phyloP scores from a whole-genome alignment of 2,113 vertebrate species.

The Larimichthys crocea region DNA sequence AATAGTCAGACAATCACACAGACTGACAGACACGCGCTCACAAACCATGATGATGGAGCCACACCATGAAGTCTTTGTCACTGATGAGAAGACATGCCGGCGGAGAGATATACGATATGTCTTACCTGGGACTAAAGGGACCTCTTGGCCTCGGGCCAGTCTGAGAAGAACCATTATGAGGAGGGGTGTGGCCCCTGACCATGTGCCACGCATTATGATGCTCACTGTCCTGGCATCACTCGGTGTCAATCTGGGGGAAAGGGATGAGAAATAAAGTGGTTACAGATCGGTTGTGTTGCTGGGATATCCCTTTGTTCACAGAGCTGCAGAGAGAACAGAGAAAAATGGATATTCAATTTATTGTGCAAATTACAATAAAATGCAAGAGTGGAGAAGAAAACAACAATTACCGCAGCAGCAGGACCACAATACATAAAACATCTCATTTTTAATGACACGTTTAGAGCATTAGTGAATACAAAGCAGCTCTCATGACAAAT shows the following conservation, averaged over 20 bases:
- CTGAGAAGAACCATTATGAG: slow-evolving; percentile 85
- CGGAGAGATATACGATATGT: slow-evolving; percentile 5
- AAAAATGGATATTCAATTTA: slow-evolving; percentile 17
- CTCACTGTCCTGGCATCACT: slow-evolving; percentile 92
- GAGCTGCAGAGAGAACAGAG: not conserved
- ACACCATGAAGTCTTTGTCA: slow-evolving; percentile 19
- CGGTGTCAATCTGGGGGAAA: slow-evolving; percentile 48
- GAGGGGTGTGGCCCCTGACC: slow-evolving; percentile 87
- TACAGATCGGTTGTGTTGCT: not conserved
- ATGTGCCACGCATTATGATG: slow-evolving; percentile 87
- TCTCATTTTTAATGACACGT: slow-evolving; percentile 13
- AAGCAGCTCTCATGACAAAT: slow-evolving; percentile 24
- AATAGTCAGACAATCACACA: slow-evolving; percentile 55
- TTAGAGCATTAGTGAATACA: slow-evolving; percentile 29
- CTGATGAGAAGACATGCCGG: slow-evolving; percentile 30
- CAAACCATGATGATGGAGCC: slow-evolving; percentile 37
- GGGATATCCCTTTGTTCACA: not conserved
- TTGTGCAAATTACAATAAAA: slow-evolving; percentile 6
- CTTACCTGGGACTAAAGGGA: slow-evolving; percentile 92
- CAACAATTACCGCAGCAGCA: slow-evolving; percentile 7
- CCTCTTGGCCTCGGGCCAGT: slow-evolving; percentile 81
- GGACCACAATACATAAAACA: slow-evolving; percentile 14
- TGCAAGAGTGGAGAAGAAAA: slow-evolving; percentile 1
- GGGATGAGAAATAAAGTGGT: slow-evolving; percentile 16
- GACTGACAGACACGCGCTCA: slow-evolving; percentile 41